Evolutionary conservation across 2,797 vertebrate species (phyloP), one percentile per base, ranked within the genome.

Genomic region (Odontamblyopus rebecca): DNA sequence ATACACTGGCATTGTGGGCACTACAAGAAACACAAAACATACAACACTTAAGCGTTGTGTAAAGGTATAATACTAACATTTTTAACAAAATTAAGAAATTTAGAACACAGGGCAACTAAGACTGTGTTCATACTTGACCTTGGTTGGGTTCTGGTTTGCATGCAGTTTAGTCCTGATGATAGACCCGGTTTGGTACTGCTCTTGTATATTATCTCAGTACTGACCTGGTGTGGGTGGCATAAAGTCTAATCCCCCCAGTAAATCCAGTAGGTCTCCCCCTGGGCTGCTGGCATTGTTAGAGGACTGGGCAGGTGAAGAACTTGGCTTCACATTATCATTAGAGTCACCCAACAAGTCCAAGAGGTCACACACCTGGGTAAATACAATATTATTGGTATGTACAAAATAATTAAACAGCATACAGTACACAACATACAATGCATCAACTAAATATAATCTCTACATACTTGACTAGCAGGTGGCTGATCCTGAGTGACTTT

Each of bases 261-360:
- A 91, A 67, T 96, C 94, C 71, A 95, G 88, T 26, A 96, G 85
- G 83, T 87, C 87, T 70, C 89, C 89, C 27, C 92, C 87, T 4
- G 83, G 83, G 12, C 77, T 63, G 72, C 32, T 82, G 61, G 66
- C 4, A 51, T 71, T 70, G 73, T 38, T 81, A 72, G 61, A 12
- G 29, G 78, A 27, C 50, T 71, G 75, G 16, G 61, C 75, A 0
- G 73, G 57, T 3, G 66, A 80, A 11, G 82, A 69, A 54, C 74
- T 59, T 48, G 89, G 73, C 69, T 84, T 89, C 69, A 72, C 82
- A 68, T 83, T 86, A 77, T 85, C 87, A 1, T 88, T 89, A 6
- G 92, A 85, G 26, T 86, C 89, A 18, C 93, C 91, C 68, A 97
- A 87, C 77, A 97, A 88, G 80, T 95, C 94, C 86, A 96, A 69